A percentile compares a stretch with the other conserved stretches of the same genome.
Evolutionary conservation across 2,113 vertebrate species (phyloP).

Genomic region (Pollimyrus isidori): DNA sequence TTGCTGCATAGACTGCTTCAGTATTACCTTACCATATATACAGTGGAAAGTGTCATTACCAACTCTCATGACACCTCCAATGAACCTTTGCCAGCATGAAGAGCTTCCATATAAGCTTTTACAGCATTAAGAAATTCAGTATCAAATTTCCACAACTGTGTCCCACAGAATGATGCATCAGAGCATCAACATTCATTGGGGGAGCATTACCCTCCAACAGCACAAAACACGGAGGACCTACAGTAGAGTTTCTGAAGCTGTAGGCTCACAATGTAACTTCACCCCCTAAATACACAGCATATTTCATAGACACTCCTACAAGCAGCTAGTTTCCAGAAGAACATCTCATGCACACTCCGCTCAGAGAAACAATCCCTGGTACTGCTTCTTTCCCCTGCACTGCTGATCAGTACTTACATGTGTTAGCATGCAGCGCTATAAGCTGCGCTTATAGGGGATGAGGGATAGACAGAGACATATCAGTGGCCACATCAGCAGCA

Average conservation of each 20-base stretch:
- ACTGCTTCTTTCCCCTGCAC: neutral
- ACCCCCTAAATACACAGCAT: neutral
- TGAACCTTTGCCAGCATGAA: neutral
- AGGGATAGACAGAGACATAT: neutral
- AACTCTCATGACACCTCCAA: neutral
- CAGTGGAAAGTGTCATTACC: neutral
- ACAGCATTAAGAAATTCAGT: neutral
- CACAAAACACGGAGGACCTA: neutral
- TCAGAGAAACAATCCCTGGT: neutral
- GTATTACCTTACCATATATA: neutral
- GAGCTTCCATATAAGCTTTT: constrained; percentile 1
- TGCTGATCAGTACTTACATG: neutral
- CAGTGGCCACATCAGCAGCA: neutral
- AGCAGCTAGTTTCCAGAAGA: neutral
- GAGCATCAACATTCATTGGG: neutral
- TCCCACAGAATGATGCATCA: neutral
- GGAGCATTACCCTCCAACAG: neutral
- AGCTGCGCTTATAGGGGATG: neutral
- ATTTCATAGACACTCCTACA: neutral
- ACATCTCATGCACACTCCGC: neutral
- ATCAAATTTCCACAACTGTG: neutral
- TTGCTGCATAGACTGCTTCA: neutral
- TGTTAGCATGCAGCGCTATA: neutral
- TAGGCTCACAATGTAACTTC: neutral
- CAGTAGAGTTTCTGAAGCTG: neutral